A percentile compares a stretch with the other conserved stretches of the same genome.
These are phyloP conservation scores for Pandemis corylana DNA, from an alignment of 2,888 invertebrate species.

Conservation along the genomic window DNA sequence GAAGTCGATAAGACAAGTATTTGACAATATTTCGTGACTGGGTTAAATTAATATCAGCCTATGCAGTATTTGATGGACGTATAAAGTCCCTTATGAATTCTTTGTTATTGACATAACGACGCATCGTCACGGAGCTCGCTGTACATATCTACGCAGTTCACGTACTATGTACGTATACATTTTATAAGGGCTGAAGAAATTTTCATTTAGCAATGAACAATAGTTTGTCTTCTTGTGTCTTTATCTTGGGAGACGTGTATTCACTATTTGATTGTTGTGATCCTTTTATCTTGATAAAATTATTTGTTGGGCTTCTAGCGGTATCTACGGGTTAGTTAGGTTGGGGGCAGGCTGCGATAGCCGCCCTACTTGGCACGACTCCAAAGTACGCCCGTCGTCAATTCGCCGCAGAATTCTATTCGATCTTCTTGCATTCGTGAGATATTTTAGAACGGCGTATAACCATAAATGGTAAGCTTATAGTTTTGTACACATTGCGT, in stretches of 20 bases:
- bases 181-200: background rate
- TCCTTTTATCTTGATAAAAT: slow-evolving; percentile 28
- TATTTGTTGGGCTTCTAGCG: slow-evolving; percentile 36
- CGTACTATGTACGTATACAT: background rate
- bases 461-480: slow-evolving; percentile 3
- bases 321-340: slow-evolving; percentile 44
- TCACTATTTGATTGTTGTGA: slow-evolving; percentile 13
- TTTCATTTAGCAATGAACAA: background rate
- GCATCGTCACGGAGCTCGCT: background rate
- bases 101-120: slow-evolving; percentile 10
- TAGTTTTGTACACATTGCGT: slow-evolving; percentile 1
- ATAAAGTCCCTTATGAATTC: slow-evolving; percentile 27
- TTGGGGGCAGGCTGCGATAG: slow-evolving; percentile 46
- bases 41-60: slow-evolving; percentile 37
- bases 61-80: slow-evolving; percentile 26
- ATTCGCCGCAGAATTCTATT: slow-evolving; percentile 37
- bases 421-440: slow-evolving; percentile 15
- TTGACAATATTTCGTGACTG: slow-evolving; percentile 37
- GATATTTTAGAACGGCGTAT: background rate
- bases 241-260: background rate
- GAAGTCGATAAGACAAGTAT: slow-evolving; percentile 25
- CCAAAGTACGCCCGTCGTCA: slow-evolving; percentile 47
- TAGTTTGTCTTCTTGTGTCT: background rate
- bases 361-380: slow-evolving; percentile 62
- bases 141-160: slow-evolving; percentile 2